These are phyloP conservation scores for Biston stratarius DNA, from an alignment of 2,888 invertebrate species.

Conservation along the genomic window DNA sequence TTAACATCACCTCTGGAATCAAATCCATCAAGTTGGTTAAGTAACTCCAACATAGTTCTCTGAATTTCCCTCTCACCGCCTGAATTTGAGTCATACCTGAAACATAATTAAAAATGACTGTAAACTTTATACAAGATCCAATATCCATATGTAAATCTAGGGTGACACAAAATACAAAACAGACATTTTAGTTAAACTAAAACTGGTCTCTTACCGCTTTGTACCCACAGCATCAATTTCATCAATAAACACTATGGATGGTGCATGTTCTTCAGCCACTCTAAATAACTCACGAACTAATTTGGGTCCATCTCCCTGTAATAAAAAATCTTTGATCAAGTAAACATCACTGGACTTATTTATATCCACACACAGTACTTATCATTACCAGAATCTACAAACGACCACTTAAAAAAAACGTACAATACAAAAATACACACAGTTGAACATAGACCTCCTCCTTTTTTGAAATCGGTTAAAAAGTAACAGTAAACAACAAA, in stretches of 20 bases:
- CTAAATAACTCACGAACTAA: constrained; percentile 98
- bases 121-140: not conserved
- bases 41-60: constrained; percentile 99
- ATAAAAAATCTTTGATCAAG: constrained; percentile 7
- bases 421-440: too few species aligned
- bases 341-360: too few species aligned
- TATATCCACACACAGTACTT: too few species aligned
- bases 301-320: constrained; percentile 98
- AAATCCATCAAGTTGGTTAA: constrained; percentile 99
- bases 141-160: too few species aligned
- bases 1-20: constrained; percentile 98
- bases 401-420: too few species aligned
- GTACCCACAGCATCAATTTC: constrained; percentile 99
- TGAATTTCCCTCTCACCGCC: constrained; percentile 99
- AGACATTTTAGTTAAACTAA: too few species aligned
- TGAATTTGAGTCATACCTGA: constrained; percentile 97
- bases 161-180: too few species aligned
- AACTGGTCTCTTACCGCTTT: constrained; percentile 87
- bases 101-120: constrained; percentile 27
- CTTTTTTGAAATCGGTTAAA: too few species aligned
- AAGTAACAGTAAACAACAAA: too few species aligned
- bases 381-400: too few species aligned
- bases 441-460: too few species aligned
- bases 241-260: constrained; percentile 99
- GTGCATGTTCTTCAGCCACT: constrained; percentile 99